Evolutionary conservation across 1,140 invertebrate species (phyloP).

Genomic region (Pseudomyrmex cubaensis): DNA sequence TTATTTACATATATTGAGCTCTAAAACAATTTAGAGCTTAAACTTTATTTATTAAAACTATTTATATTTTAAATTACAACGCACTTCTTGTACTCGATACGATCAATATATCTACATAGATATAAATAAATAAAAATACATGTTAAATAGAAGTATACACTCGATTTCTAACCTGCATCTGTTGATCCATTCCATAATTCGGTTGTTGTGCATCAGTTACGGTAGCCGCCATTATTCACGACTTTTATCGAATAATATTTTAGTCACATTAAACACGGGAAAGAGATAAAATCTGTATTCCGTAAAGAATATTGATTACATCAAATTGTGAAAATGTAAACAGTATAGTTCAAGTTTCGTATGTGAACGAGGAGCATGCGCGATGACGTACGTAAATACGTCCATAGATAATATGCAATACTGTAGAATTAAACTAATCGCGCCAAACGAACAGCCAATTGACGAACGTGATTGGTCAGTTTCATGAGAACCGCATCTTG

Average conservation of each 20-base stretch:
- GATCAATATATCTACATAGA: not conserved
- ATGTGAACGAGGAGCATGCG: too few relatives aligned
- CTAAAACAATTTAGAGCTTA: too few relatives aligned
- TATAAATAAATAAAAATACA: not conserved
- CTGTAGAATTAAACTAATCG: too few relatives aligned
- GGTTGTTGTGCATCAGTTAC: constrained; percentile 20
- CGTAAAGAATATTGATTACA: not conserved
- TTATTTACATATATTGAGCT: not conserved
- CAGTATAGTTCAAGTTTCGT: too few relatives aligned
- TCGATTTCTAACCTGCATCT: not conserved
- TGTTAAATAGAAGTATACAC: too few relatives aligned
- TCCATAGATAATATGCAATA: too few relatives aligned
- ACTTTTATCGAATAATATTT: not conserved
- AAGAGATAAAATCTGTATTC: not conserved
- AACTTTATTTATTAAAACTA: too few relatives aligned
- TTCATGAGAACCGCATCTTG: too few relatives aligned
- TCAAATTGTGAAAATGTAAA: not conserved
- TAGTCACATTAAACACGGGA: not conserved
- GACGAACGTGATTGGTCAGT: too few relatives aligned
- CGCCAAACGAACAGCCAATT: too few relatives aligned
- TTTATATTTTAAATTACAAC: not conserved
- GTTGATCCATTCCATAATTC: not conserved
- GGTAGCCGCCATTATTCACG: constrained; percentile 8
- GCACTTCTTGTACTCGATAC: too few relatives aligned
- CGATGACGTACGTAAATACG: too few relatives aligned